phyloP scores from a whole-genome alignment of 2,797 vertebrate genomes.

The Eulemur albifrons region DNA sequence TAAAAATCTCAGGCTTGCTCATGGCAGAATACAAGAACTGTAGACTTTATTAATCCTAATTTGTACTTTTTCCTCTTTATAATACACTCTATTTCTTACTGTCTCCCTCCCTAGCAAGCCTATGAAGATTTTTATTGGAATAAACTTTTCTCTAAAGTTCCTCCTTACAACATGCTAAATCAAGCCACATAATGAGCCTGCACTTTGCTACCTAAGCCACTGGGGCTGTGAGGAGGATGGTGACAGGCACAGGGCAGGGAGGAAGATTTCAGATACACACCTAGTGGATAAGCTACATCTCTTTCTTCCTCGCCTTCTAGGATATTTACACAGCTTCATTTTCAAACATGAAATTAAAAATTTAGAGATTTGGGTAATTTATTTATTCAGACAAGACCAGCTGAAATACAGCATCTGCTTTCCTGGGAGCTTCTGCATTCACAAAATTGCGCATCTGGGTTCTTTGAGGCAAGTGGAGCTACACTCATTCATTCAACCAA shows the following conservation, averaged over 20 bases:
- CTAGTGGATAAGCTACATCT: background rate
- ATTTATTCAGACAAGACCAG: slow-evolving; percentile 80
- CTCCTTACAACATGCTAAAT: background rate
- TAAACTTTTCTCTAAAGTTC: background rate
- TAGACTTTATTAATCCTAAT: background rate
- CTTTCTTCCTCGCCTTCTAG: background rate
- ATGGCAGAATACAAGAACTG: background rate
- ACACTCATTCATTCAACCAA: background rate
- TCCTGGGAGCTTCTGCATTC: slow-evolving; percentile 65
- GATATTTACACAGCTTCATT: slow-evolving; percentile 79
- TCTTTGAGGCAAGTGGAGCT: background rate
- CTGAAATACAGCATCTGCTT: slow-evolving; percentile 71
- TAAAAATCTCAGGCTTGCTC: background rate
- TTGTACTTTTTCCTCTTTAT: background rate
- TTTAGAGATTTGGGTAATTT: slow-evolving; percentile 79
- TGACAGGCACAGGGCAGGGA: slow-evolving; percentile 7
- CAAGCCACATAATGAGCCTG: background rate
- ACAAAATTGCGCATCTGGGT: background rate
- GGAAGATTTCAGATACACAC: slow-evolving; percentile 27
- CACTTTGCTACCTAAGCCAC: background rate
- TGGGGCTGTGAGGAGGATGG: background rate
- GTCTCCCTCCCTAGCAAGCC: background rate
- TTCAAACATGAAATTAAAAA: slow-evolving; percentile 78
- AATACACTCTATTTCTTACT: background rate
- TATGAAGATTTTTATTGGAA: background rate